phyloP scores from a whole-genome alignment of 2,888 invertebrate species.

The Melanotus villosus region DNA sequence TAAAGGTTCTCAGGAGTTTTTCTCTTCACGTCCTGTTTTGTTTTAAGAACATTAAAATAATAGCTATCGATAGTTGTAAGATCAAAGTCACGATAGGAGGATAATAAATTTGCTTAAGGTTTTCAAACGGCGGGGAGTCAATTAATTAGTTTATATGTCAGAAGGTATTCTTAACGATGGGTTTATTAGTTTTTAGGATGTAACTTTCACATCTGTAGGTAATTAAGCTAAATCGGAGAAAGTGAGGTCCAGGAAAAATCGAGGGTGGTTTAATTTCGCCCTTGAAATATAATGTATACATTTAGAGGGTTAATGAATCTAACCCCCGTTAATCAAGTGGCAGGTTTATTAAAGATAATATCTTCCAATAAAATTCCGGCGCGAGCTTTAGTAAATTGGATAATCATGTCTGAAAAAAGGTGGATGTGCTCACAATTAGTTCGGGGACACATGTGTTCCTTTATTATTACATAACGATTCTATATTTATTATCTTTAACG shows the following conservation, averaged over 20 bases:
- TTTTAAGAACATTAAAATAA: slow-evolving; percentile 11
- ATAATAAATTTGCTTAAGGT: slow-evolving; percentile 4
- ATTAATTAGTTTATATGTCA: slow-evolving; percentile 16
- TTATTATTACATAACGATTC: slow-evolving; percentile 18
- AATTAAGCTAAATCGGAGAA: background rate
- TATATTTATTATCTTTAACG: slow-evolving; percentile 18
- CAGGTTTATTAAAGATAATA: slow-evolving; percentile 19
- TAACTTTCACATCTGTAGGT: background rate
- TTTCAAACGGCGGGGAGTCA: background rate
- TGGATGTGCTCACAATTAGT: slow-evolving; percentile 23
- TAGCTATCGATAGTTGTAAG: slow-evolving; percentile 22
- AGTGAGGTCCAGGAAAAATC: background rate
- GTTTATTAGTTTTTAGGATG: slow-evolving; percentile 15
- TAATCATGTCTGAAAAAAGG: slow-evolving; percentile 26
- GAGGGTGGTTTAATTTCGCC: background rate
- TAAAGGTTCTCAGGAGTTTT: slow-evolving; percentile 20
- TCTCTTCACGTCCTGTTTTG: background rate
- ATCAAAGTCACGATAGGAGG: background rate
- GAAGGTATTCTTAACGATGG: background rate
- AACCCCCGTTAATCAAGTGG: slow-evolving; percentile 24
- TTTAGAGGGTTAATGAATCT: slow-evolving; percentile 8
- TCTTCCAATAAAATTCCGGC: slow-evolving; percentile 16
- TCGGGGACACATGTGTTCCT: slow-evolving; percentile 3
- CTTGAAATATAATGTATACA: background rate
- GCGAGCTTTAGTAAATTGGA: slow-evolving; percentile 29